Conservation (phyloP, 2,113 vertebrate genomes). For the Anthoscopus minutus region DNA sequence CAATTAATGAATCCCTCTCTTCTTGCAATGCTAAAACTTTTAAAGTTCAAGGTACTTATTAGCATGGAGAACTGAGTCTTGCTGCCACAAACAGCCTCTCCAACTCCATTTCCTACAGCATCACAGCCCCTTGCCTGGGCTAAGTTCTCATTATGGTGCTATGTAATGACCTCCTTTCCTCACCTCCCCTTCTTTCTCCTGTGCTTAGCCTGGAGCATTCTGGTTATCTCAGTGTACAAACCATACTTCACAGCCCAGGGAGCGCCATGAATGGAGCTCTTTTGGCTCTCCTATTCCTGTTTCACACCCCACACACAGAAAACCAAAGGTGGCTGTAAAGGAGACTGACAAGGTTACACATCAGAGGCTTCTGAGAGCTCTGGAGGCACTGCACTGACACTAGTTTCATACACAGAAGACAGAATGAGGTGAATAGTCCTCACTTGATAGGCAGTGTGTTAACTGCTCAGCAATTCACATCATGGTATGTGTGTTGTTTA, state of each 20-base stretch:
- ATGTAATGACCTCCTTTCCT: neutral
- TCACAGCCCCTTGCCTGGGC: neutral
- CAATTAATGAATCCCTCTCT: neutral
- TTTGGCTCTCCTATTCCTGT: neutral
- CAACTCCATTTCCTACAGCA: neutral
- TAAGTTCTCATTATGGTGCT: accelerated
- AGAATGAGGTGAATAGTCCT: neutral
- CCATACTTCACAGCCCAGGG: neutral
- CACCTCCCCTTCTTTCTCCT: neutral
- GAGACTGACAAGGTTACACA: neutral
- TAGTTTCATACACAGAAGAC: neutral
- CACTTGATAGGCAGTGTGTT: accelerated
- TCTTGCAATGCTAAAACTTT: neutral
- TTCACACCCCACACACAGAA: neutral
- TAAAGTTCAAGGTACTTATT: neutral
- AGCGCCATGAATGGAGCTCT: neutral
- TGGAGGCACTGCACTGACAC: neutral
- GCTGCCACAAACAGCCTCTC: neutral
- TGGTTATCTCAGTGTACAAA: neutral
- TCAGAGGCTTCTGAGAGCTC: neutral
- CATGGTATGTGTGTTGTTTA: accelerated
- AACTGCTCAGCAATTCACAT: neutral
- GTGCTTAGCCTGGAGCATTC: neutral
- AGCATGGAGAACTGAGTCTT: neutral
- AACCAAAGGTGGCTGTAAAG: neutral